Conservation (phyloP, 2,888 invertebrate genomes). For the Cryptocheilus praepositus region DNA sequence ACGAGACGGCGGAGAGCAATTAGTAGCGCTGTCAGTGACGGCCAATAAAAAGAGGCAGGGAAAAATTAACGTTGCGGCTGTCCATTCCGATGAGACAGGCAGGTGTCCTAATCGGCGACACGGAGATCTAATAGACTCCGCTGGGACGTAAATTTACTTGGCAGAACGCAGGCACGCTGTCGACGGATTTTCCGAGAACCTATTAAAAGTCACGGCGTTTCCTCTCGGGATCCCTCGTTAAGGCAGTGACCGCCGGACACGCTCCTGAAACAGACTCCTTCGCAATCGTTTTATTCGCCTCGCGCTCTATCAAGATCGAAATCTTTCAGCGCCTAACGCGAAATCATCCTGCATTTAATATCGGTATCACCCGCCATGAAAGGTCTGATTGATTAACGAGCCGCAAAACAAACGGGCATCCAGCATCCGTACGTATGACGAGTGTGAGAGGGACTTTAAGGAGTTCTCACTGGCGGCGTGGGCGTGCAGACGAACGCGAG, state of each 20-base stretch:
- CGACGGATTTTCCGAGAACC: conserved; percentile 42
- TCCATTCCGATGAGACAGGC: conserved; percentile 31
- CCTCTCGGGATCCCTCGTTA: conserved; percentile 5
- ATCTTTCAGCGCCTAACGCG: too few relatives aligned
- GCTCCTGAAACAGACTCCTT: conserved; percentile 9
- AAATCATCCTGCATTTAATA: background rate
- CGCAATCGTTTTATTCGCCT: background rate
- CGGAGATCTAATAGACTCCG: conserved; percentile 49
- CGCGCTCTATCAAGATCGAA: background rate
- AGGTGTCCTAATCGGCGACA: conserved; percentile 29
- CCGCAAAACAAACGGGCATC: background rate
- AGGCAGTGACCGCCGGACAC: conserved; percentile 3
- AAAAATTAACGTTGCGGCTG: conserved; percentile 15
- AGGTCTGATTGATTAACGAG: conserved; percentile 1
- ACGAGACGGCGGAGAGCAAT: conserved; percentile 46
- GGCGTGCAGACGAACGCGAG: conserved; percentile 57
- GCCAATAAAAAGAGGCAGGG: conserved; percentile 28
- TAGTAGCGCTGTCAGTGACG: conserved; percentile 44
- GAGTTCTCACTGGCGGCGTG: conserved; percentile 49
- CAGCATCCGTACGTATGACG: background rate
- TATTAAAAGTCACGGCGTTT: conserved; percentile 13
- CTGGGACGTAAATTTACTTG: conserved; percentile 45
- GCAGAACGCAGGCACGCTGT: conserved; percentile 20
- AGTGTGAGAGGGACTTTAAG: conserved; percentile 50
- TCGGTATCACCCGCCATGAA: background rate